These are phyloP conservation scores for Adela reaumurella DNA, from an alignment of 2,888 invertebrate genomes.

Conservation along the genomic window DNA sequence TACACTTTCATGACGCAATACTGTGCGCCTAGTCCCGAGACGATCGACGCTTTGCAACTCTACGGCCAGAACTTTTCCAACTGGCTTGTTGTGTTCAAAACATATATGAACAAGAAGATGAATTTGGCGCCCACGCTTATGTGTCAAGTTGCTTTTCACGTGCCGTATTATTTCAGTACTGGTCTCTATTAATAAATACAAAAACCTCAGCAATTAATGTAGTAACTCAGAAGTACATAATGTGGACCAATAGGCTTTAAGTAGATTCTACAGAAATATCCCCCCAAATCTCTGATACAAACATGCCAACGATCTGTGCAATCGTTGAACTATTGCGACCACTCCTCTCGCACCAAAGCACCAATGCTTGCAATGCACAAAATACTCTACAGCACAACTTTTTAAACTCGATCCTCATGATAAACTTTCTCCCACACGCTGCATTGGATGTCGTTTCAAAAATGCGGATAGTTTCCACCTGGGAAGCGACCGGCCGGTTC, in stretches of 20 bases:
- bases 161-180: conserved; percentile 43
- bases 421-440: not conserved
- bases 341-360: too few relatives aligned
- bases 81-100: conserved; percentile 36
- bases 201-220: too few relatives aligned
- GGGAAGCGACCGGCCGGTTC: conserved; percentile 55
- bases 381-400: too few relatives aligned
- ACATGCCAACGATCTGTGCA: too few relatives aligned
- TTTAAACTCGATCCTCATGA: not conserved
- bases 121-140: conserved; percentile 43
- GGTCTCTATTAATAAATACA: conserved; percentile 26
- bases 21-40: not conserved
- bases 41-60: not conserved
- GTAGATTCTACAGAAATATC: too few relatives aligned
- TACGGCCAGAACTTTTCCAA: conserved; percentile 13
- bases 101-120: conserved; percentile 48
- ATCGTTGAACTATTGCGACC: too few relatives aligned
- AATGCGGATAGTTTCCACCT: conserved; percentile 46
- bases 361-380: too few relatives aligned
- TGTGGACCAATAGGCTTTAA: not conserved
- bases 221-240: not conserved
- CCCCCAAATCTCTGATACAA: too few relatives aligned
- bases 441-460: not conserved
- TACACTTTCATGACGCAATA: not conserved
- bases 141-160: conserved; percentile 36